Percentiles rank a stretch among this genome's conserved stretches.
phyloP scores from a whole-genome alignment of 2,113 vertebrate genomes.

The Notothenia rossii region DNA sequence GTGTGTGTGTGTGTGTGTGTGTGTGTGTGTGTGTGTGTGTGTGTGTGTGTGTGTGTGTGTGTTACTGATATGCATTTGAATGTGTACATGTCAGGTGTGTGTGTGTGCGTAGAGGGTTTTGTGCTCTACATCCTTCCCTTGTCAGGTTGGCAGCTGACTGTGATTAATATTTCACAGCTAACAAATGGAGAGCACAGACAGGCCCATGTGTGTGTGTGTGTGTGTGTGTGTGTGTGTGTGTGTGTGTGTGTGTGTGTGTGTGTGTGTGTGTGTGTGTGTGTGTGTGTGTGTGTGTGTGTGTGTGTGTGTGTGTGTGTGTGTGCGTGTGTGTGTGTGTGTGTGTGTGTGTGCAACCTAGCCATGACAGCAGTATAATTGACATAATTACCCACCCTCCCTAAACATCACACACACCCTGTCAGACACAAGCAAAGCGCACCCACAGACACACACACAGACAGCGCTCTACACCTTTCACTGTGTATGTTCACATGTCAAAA shows the following conservation, averaged over 20 bases:
- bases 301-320: too few species aligned
- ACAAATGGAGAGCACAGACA: slow-evolving; percentile 77
- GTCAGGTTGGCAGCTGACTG: slow-evolving; percentile 82
- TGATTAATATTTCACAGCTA: slow-evolving; percentile 85
- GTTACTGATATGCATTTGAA: too few species aligned
- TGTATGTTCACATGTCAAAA: too few species aligned
- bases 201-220: slow-evolving; percentile 37
- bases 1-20: slow-evolving; percentile 30
- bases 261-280: slow-evolving; percentile 42
- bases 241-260: slow-evolving; percentile 30
- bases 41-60: slow-evolving; percentile 28
- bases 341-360: slow-evolving; percentile 26
- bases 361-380: slow-evolving; percentile 62
- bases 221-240: slow-evolving; percentile 46
- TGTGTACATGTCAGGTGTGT: too few species aligned
- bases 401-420: slow-evolving; percentile 48
- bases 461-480: too few species aligned
- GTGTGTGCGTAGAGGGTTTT: slow-evolving; percentile 26
- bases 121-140: slow-evolving; percentile 57
- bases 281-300: too few species aligned
- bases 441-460: slow-evolving; percentile 22
- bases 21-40: slow-evolving; percentile 43
- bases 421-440: slow-evolving; percentile 31
- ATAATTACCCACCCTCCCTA: slow-evolving; percentile 63
- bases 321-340: too few species aligned